phyloP scores from a whole-genome alignment of 2,113 vertebrate species.

The Calidris pugnax region DNA sequence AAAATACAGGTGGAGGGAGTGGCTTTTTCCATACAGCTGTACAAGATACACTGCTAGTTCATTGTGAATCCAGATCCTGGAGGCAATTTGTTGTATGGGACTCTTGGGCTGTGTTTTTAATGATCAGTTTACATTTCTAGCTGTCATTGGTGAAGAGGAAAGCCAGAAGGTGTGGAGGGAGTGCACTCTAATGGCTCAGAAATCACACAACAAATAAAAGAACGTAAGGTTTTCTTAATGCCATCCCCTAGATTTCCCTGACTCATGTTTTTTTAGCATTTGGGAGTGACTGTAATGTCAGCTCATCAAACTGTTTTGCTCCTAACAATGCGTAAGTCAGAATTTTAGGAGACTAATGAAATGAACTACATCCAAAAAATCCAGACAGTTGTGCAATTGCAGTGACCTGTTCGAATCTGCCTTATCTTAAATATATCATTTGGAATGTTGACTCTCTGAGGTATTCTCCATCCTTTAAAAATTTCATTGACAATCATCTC shows the following conservation, averaged over 20 bases:
- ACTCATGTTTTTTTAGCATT: neutral
- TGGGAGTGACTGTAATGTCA: constrained; percentile 15
- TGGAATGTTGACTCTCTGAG: constrained; percentile 8
- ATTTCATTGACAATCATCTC: constrained; percentile 45
- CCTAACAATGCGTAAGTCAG: neutral
- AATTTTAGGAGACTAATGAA: constrained; percentile 22
- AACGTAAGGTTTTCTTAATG: neutral
- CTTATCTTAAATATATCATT: constrained; percentile 47
- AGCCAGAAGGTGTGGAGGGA: neutral
- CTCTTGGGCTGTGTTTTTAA: neutral
- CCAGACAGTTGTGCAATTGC: constrained; percentile 58
- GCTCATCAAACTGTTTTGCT: constrained; percentile 24
- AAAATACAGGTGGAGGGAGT: neutral
- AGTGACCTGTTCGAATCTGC: constrained; percentile 48
- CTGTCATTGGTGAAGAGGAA: neutral
- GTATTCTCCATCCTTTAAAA: constrained; percentile 39
- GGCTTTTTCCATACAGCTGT: neutral
- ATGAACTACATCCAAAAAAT: constrained; percentile 37
- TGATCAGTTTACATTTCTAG: neutral
- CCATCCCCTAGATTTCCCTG: constrained; percentile 15
- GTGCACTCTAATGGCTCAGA: neutral
- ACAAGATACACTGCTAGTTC: neutral
- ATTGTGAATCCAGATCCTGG: neutral
- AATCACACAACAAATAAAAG: neutral
- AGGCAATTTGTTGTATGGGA: neutral